Percentiles rank a stretch among this genome's conserved stretches.
Evolutionary conservation across 2,797 vertebrate species (phyloP).

Genomic region (Scolopax bukidnonensis): DNA sequence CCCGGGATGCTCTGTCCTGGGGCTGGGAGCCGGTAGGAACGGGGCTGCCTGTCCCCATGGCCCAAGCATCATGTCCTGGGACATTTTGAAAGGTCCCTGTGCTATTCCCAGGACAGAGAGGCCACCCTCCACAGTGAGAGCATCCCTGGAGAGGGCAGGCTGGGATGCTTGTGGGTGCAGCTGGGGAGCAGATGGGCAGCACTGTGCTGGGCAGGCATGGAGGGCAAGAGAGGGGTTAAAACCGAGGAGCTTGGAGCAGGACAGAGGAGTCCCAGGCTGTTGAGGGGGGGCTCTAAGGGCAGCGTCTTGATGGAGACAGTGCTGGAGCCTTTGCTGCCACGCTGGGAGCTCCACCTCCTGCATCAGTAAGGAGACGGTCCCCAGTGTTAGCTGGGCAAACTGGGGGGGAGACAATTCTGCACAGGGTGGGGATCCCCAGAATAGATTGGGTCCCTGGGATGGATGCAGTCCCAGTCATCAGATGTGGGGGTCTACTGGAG

Average conservation of each 20-base stretch:
- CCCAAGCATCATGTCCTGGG: rapidly evolving
- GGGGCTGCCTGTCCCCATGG: neutral
- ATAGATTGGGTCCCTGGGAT: neutral
- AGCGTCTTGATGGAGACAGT: rapidly evolving
- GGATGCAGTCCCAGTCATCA: rapidly evolving
- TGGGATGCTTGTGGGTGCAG: neutral
- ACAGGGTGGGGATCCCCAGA: rapidly evolving
- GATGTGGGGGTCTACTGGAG: rapidly evolving
- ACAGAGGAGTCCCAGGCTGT: neutral
- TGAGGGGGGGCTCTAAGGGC: neutral
- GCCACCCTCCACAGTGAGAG: rapidly evolving
- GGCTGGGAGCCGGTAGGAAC: neutral
- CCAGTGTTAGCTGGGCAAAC: neutral
- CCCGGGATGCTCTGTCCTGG: neutral
- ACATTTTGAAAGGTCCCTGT: neutral
- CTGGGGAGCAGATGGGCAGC: neutral
- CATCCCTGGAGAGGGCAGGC: neutral
- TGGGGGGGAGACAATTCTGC: neutral
- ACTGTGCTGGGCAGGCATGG: neutral
- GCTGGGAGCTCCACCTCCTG: neutral
- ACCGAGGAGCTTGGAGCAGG: neutral
- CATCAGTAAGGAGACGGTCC: neutral
- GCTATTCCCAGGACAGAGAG: neutral
- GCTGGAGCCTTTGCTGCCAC: neutral
- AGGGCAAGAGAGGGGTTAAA: neutral